Evolutionary conservation across 2,888 invertebrate genomes (phyloP).

Genomic region (Laspeyria flexula): DNA sequence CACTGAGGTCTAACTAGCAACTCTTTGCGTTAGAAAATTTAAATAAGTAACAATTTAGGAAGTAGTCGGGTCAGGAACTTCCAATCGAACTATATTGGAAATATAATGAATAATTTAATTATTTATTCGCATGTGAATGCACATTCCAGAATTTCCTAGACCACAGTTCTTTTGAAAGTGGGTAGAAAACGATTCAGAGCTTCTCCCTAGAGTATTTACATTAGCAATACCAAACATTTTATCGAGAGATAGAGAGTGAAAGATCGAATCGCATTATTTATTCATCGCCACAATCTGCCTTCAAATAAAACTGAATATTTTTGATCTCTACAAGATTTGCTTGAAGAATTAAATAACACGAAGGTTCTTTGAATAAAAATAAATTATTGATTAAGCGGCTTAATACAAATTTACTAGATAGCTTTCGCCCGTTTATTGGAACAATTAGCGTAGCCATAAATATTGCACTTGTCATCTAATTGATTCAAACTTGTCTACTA

Average conservation of each 20-base stretch:
- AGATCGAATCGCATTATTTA: conserved; percentile 16
- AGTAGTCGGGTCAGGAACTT: no score
- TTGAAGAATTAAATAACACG: no score
- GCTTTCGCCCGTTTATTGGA: no score
- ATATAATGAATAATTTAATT: no score
- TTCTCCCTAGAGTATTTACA: conserved; percentile 10
- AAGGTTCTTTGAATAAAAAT: no score
- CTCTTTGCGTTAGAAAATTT: no score
- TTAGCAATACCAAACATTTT: conserved; percentile 12
- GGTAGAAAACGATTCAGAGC: not conserved
- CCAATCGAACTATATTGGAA: no score
- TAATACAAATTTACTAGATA: no score
- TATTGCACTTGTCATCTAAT: conserved; percentile 48
- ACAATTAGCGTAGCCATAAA: conserved; percentile 46
- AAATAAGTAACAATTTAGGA: no score
- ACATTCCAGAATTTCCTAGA: not conserved
- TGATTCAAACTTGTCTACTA: conserved; percentile 20
- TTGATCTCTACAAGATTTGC: not conserved
- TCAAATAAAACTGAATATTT: conserved; percentile 9
- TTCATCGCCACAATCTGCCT: conserved; percentile 13
- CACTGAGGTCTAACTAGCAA: no score
- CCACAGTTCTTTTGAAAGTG: not conserved
- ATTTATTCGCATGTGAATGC: no score
- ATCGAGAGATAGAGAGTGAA: conserved; percentile 7
- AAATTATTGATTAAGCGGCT: no score